phyloP scores from a whole-genome alignment of 2,113 vertebrate species.

The Lethenteron reissneri region DNA sequence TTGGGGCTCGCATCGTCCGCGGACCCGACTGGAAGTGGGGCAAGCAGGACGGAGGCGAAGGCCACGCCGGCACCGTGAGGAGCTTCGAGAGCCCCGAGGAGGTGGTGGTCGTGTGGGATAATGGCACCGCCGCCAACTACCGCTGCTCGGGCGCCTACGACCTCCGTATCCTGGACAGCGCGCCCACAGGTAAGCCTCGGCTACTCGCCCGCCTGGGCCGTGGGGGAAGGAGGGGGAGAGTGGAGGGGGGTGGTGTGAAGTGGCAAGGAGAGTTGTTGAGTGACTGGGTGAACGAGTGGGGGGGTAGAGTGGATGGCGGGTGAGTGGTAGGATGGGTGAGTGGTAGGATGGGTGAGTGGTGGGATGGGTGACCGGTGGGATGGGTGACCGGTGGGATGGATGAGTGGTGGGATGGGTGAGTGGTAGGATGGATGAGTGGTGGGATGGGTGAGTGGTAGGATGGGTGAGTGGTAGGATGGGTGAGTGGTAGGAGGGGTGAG shows the following conservation, averaged over 20 bases:
- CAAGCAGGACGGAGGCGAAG: slow-evolving; percentile 94
- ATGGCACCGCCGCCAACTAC: slow-evolving; percentile 93
- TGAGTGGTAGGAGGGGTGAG: too few relatives aligned
- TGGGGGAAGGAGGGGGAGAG: neutral
- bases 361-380: too few relatives aligned
- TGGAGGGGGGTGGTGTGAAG: neutral
- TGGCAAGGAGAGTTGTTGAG: neutral
- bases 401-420: too few relatives aligned
- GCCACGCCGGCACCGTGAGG: slow-evolving; percentile 83
- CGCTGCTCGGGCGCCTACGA: slow-evolving; percentile 94
- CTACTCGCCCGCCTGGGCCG: neutral
- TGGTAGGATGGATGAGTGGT: too few relatives aligned
- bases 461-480: too few relatives aligned
- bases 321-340: too few relatives aligned
- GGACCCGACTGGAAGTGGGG: slow-evolving; percentile 99
- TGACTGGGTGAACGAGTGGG: too few relatives aligned
- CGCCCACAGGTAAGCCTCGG: slow-evolving; percentile 55
- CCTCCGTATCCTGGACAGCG: slow-evolving; percentile 81
- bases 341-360: too few relatives aligned
- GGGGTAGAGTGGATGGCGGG: too few relatives aligned
- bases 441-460: too few relatives aligned
- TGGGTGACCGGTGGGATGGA: too few relatives aligned
- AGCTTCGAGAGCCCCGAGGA: slow-evolving; percentile 98
- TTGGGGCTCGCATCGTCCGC: slow-evolving; percentile 70
- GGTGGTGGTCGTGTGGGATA: slow-evolving; percentile 96